Conservation (phyloP, 64 coral and sea anemone species). For the Montipora capricornis region DNA sequence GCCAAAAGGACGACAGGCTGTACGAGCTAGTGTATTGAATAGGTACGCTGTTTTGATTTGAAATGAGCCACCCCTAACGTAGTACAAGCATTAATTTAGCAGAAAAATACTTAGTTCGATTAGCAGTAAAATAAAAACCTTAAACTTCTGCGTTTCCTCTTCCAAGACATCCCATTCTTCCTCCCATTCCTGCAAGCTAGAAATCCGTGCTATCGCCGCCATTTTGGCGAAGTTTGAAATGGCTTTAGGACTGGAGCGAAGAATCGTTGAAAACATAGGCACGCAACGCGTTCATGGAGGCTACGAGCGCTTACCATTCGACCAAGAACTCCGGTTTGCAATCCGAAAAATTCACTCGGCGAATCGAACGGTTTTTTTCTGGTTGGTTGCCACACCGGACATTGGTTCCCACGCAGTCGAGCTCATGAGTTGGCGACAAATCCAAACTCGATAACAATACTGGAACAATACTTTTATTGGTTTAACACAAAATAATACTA, state of each 20-base stretch:
- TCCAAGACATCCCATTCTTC: constrained; percentile 84
- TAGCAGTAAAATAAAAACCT: constrained; percentile 60
- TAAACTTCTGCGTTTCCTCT: constrained; percentile 81
- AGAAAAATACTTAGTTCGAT: neutral
- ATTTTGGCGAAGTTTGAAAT: constrained; percentile 17
- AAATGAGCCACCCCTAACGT: too few relatives aligned
- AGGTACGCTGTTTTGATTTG: too few relatives aligned
- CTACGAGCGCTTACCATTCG: too few relatives aligned
- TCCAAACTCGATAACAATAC: neutral
- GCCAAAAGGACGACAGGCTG: too few relatives aligned
- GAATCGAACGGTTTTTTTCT: neutral
- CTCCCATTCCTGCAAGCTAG: constrained; percentile 82
- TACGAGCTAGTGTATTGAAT: too few relatives aligned
- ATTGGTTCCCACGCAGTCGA: neutral
- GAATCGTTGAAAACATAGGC: too few relatives aligned
- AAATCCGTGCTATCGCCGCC: constrained; percentile 92
- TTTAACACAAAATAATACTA: too few relatives aligned
- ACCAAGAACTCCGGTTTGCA: neutral
- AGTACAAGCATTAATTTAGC: too few relatives aligned
- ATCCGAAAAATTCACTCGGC: neutral
- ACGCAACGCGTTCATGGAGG: too few relatives aligned
- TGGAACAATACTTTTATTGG: neutral
- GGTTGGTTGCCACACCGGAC: neutral
- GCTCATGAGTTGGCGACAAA: neutral
- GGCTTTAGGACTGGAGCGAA: too few relatives aligned